These are phyloP conservation scores for Heliconius eleuchia DNA, from an alignment of 1,140 invertebrate genomes.

Conservation along the genomic window DNA sequence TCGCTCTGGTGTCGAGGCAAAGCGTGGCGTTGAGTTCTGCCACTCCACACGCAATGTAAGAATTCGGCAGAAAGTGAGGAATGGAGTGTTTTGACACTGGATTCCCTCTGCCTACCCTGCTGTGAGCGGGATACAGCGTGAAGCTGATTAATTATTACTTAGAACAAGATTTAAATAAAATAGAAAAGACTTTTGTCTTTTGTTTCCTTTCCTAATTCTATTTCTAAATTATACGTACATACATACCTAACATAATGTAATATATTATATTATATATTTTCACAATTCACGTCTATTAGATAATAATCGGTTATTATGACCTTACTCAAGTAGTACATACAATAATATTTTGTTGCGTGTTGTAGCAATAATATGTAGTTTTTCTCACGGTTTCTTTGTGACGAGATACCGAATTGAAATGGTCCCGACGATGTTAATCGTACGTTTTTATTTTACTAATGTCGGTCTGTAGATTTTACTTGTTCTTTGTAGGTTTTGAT, in stretches of 20 bases:
- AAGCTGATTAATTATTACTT: too few species aligned
- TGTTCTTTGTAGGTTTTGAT: background rate
- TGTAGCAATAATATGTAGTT: slow-evolving; percentile 44
- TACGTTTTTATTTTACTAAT: background rate
- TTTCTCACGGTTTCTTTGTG: slow-evolving; percentile 49
- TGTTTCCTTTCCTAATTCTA: too few species aligned
- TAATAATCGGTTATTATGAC: slow-evolving; percentile 51
- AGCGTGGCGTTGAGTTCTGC: too few species aligned
- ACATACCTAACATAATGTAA: background rate
- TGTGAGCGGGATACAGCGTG: too few species aligned
- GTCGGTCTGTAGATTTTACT: background rate
- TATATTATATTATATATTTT: slow-evolving; percentile 28
- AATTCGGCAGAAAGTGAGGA: too few species aligned
- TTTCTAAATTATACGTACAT: too few species aligned
- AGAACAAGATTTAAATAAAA: too few species aligned
- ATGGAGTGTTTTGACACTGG: too few species aligned
- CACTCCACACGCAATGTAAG: too few species aligned
- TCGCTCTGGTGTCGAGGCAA: too few species aligned
- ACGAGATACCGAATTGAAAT: slow-evolving; percentile 32
- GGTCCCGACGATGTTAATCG: slow-evolving; percentile 5
- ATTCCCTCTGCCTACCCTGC: too few species aligned
- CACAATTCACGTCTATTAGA: slow-evolving; percentile 41
- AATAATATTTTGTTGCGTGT: slow-evolving; percentile 52
- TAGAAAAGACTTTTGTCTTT: too few species aligned
- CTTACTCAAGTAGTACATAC: slow-evolving; percentile 46